Base-by-base conservation (phyloP, 1,140 invertebrate species). In the Sycophaga agraensis region DNA sequence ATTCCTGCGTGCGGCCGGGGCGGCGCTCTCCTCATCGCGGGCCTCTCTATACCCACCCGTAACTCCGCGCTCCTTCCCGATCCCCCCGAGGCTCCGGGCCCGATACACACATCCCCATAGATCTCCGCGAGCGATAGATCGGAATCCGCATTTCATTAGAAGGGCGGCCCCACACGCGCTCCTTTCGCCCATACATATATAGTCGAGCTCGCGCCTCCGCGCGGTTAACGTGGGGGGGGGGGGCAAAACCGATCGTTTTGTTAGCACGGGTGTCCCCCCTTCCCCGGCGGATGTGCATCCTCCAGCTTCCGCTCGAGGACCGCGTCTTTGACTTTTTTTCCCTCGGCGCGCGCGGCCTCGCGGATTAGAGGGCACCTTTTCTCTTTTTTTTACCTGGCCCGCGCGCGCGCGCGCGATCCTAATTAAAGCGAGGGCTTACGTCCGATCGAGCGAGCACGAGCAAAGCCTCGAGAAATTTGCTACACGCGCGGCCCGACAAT, bases 351-450 rank as follows among this genome's bases (percentile, higher is more conserved):
- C n/a, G n/a, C n/a, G n/a, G n/a, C n/a, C n/a, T n/a, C n/a, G n/a
- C n/a, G n/a, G 40, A 45, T 43, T 45, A 57, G 7, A n/a, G 46
- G 21, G 37, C 37, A n/a, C 17, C 26, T n/a, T n/a, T n/a, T n/a
- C n/a, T n/a, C n/a, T n/a, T n/a, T n/a, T n/a, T n/a, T n/a, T n/a
- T n/a, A n/a, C n/a, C n/a, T n/a, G n/a, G n/a, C n/a, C n/a, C n/a
- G n/a, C n/a, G n/a, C n/a, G n/a, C n/a, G n/a, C n/a, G n/a, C n/a
- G n/a, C n/a, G n/a, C n/a, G n/a, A n/a, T n/a, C n/a, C n/a, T n/a
- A n/a, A n/a, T n/a, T n/a, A 73, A 73, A 70, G 69, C n/a, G 66
- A 73, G 71, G 72, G 72, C 68, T 75, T 72, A 73, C 66, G 59
- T 67, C 68, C 68, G 68, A 64, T 63, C 68, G 55, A 73, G 59